Percentiles rank a stretch among this genome's conserved stretches.
phyloP scores from a whole-genome alignment of 2,888 invertebrate species.

The Plebejus argus region DNA sequence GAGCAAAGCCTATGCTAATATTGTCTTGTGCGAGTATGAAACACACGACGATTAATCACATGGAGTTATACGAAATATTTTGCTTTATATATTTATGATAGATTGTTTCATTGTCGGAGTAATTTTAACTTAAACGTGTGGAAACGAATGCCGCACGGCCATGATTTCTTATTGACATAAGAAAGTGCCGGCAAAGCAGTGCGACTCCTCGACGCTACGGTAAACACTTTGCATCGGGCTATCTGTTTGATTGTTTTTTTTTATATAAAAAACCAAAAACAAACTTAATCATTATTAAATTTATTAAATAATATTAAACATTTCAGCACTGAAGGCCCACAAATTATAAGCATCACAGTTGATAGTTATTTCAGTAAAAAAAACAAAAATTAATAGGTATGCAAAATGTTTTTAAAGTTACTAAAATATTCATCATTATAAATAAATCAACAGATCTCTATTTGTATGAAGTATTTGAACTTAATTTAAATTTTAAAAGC shows the following conservation, averaged over 20 bases:
- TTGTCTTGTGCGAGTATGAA: neutral
- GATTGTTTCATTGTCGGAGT: too few species aligned
- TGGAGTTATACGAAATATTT: neutral
- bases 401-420: neutral
- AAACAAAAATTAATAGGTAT: neutral
- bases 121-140: too few species aligned
- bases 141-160: too few species aligned
- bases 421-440: neutral
- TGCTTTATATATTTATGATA: neutral
- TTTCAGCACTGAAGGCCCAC: too few species aligned
- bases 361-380: neutral
- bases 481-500: constrained; percentile 11
- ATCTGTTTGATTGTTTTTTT: too few species aligned
- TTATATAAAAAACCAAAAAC: too few species aligned
- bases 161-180: too few species aligned
- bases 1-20: neutral
- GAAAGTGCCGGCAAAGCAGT: too few species aligned
- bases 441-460: neutral
- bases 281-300: too few species aligned
- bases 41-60: neutral
- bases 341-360: neutral
- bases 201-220: too few species aligned
- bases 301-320: too few species aligned
- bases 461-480: constrained; percentile 4
- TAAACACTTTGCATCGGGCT: too few species aligned